Evolutionary conservation across 2,797 vertebrate genomes (phyloP).

Genomic region (Bryconaethiops microstoma): DNA sequence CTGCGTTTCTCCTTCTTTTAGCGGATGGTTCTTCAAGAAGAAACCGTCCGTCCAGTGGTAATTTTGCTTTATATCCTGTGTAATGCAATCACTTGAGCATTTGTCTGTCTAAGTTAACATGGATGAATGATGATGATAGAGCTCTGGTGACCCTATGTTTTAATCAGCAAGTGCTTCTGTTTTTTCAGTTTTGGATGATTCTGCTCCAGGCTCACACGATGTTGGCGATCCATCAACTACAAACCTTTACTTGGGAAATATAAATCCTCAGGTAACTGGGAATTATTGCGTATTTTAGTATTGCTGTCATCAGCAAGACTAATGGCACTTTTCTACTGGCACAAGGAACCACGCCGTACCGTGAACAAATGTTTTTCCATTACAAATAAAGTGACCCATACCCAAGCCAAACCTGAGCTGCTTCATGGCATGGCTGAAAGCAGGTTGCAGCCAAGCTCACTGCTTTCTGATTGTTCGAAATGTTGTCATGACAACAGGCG

Average conservation of each 20-base stretch:
- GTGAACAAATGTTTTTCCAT: too few relatives aligned
- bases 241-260: constrained; percentile 98
- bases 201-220: constrained; percentile 96
- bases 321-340: too few relatives aligned
- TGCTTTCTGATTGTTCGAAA: too few relatives aligned
- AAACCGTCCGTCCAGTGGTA: constrained; percentile 98
- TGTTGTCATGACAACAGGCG: too few relatives aligned
- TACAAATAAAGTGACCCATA: too few relatives aligned
- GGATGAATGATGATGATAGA: constrained; percentile 5
- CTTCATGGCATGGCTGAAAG: too few relatives aligned
- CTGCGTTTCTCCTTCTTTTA: constrained; percentile 80
- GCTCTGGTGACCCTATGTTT: neutral
- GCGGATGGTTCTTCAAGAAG: constrained; percentile 97
- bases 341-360: too few relatives aligned
- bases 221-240: constrained; percentile 98
- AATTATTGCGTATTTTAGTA: neutral
- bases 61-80: constrained; percentile 79
- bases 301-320: too few relatives aligned
- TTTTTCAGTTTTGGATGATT: constrained; percentile 92
- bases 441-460: too few relatives aligned
- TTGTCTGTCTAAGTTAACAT: constrained; percentile 20
- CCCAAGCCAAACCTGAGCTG: too few relatives aligned
- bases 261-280: constrained; percentile 91
- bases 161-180: constrained; percentile 48
- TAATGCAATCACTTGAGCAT: constrained; percentile 49